Conservation (phyloP, 2,797 vertebrate genomes). For the Nyctalus aviator region DNA sequence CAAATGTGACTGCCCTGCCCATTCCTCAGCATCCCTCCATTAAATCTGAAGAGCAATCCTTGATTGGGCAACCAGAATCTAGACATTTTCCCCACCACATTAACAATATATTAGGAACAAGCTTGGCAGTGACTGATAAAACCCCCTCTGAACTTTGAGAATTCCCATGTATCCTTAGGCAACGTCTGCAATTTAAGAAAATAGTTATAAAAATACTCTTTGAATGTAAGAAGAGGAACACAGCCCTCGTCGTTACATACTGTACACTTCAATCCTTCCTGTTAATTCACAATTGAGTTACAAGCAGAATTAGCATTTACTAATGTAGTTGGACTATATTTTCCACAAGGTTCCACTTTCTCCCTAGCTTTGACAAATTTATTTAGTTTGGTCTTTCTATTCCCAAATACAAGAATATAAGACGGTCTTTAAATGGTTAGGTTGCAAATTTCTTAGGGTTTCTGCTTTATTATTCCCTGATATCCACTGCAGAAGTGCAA, state of each 20-base stretch:
- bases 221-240: conserved; percentile 36
- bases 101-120: conserved; percentile 10
- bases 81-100: background rate
- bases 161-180: background rate
- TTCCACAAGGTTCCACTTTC: background rate
- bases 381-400: background rate
- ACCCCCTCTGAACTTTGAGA: conserved; percentile 7
- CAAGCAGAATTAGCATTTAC: background rate
- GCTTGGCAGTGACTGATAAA: background rate
- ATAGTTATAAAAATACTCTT: conserved; percentile 6
- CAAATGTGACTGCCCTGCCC: background rate
- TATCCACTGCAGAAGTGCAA: conserved; percentile 25
- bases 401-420: conserved; percentile 18
- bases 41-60: background rate
- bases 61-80: background rate
- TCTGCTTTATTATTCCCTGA: conserved; percentile 61
- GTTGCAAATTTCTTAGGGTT: conserved; percentile 27
- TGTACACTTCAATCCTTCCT: conserved; percentile 29
- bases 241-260: background rate
- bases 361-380: background rate
- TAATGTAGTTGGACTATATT: background rate
- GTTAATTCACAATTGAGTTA: background rate
- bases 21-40: background rate
- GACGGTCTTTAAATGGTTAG: background rate
- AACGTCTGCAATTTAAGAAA: background rate